A percentile compares a stretch with the other conserved stretches of the same genome.
Evolutionary conservation across 2,888 invertebrate genomes (phyloP).

Genomic region (Ichneumoninae sp.): DNA sequence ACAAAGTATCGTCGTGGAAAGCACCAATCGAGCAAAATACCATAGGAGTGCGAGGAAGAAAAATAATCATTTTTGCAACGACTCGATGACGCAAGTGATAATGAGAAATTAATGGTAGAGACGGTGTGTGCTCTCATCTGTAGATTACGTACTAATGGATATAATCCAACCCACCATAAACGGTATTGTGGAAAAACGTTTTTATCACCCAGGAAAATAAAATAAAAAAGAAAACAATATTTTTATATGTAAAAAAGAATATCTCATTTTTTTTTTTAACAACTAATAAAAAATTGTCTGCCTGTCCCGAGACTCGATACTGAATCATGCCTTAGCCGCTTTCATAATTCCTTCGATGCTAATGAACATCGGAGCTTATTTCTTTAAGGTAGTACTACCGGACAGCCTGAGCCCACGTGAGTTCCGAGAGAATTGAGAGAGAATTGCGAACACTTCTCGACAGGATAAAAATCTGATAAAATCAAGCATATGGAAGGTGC

Average conservation of each 20-base stretch:
- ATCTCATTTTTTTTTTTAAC: too few relatives aligned
- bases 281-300: too few relatives aligned
- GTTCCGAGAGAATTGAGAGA: too few relatives aligned
- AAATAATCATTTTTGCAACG: conserved; percentile 15
- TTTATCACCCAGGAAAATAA: too few relatives aligned
- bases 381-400: not conserved
- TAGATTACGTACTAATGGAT: not conserved
- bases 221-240: too few relatives aligned
- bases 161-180: not conserved
- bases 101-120: conserved; percentile 27
- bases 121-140: not conserved
- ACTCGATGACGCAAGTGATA: conserved; percentile 12
- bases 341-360: not conserved
- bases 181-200: too few relatives aligned
- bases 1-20: not conserved
- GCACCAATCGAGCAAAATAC: not conserved
- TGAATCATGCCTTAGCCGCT: not conserved
- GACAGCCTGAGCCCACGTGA: too few relatives aligned
- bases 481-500: too few relatives aligned
- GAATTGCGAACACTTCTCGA: too few relatives aligned
- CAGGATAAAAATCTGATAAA: too few relatives aligned
- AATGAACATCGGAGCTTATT: not conserved
- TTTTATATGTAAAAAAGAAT: too few relatives aligned
- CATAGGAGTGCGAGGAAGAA: conserved; percentile 5
- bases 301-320: not conserved